phyloP scores from a whole-genome alignment of 2,888 invertebrate species.

The Phorcus lineatus region DNA sequence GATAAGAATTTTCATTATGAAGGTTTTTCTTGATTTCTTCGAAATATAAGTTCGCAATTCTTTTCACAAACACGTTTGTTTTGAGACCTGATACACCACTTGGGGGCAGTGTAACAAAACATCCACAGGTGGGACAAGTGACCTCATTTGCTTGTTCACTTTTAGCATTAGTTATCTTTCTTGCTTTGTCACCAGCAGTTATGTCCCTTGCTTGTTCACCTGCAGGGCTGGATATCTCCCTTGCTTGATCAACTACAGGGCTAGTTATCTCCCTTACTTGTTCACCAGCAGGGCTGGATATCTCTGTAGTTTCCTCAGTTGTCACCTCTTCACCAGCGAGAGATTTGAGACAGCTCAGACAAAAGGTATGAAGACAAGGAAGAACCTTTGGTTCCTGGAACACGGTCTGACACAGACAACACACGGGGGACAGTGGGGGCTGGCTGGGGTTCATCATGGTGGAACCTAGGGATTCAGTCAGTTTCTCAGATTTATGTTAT shows the following conservation, averaged over 20 bases:
- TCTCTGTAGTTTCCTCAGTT: neutral
- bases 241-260: too few relatives aligned
- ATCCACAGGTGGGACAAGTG: conserved; percentile 39
- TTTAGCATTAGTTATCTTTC: too few relatives aligned
- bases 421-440: conserved; percentile 26
- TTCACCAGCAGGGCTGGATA: neutral
- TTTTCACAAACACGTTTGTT: conserved; percentile 37
- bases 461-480: neutral
- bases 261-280: too few relatives aligned
- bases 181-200: too few relatives aligned
- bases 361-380: conserved; percentile 68
- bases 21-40: conserved; percentile 36
- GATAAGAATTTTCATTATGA: neutral
- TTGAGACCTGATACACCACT: conserved; percentile 32
- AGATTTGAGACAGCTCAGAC: conserved; percentile 54
- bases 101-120: conserved; percentile 28
- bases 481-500: too few relatives aligned
- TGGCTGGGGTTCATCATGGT: conserved; percentile 24
- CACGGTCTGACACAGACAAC: conserved; percentile 58
- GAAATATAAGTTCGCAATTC: conserved; percentile 35
- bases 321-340: conserved; percentile 31
- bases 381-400: conserved; percentile 61
- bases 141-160: neutral
- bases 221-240: too few relatives aligned
- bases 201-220: too few relatives aligned